Evolutionary conservation across 1,140 invertebrate species (phyloP).

Genomic region (Watersipora subatra): DNA sequence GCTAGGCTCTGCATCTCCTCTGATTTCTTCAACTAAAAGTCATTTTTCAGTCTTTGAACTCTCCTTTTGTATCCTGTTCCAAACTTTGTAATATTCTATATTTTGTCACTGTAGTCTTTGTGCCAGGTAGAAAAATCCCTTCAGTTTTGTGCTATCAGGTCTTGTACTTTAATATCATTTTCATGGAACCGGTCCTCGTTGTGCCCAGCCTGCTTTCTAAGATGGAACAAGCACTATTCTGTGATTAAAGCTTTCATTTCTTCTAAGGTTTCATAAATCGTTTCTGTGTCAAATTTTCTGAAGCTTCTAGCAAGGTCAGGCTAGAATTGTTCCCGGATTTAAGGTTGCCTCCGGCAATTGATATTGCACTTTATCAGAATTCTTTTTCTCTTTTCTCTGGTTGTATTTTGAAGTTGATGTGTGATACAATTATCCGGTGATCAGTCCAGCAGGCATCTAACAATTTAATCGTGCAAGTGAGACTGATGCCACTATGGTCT

Average conservation of each 20-base stretch:
- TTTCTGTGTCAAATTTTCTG: background rate
- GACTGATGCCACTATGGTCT: slow-evolving; percentile 9
- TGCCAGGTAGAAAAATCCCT: background rate
- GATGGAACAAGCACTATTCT: background rate
- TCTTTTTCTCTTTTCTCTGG: slow-evolving; percentile 2
- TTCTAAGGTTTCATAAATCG: background rate
- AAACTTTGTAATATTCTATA: background rate
- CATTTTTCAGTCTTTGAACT: background rate
- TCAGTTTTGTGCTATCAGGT: background rate
- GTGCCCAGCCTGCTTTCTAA: background rate
- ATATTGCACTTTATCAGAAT: background rate
- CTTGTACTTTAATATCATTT: background rate
- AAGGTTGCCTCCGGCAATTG: background rate
- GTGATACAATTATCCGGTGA: slow-evolving; percentile 9
- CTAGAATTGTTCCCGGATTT: background rate
- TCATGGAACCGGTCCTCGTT: background rate
- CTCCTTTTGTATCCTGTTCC: background rate
- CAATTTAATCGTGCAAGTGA: slow-evolving; percentile 10
- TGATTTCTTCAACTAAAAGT: background rate
- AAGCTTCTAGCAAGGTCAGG: background rate
- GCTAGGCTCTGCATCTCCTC: background rate
- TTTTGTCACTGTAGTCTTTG: background rate
- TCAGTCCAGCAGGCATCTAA: slow-evolving; percentile 15
- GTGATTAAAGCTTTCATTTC: background rate
- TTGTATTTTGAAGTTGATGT: slow-evolving; percentile 3